Evolutionary conservation across 2,113 vertebrate species (phyloP).

Genomic region (Trichechus manatus): DNA sequence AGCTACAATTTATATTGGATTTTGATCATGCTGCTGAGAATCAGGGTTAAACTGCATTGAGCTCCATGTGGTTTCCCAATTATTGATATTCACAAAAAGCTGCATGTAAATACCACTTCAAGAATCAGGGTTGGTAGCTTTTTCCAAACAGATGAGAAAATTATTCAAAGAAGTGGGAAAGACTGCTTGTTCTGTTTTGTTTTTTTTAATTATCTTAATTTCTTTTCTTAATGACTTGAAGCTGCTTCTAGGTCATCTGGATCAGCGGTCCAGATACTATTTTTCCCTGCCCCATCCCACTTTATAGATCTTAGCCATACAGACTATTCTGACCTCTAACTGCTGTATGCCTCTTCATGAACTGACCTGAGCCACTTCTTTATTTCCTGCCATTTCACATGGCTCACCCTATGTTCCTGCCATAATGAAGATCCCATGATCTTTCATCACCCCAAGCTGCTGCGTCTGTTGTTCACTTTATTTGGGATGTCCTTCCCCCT

Average conservation of each 20-base stretch:
- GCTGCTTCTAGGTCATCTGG: neutral
- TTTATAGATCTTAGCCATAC: neutral
- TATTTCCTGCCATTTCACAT: slow-evolving; percentile 8
- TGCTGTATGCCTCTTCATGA: neutral
- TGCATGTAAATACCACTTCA: neutral
- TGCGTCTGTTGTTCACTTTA: neutral
- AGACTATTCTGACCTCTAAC: neutral
- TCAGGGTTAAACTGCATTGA: neutral
- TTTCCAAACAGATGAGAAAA: neutral
- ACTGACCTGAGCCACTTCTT: neutral
- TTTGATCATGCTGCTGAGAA: neutral
- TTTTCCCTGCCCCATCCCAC: neutral
- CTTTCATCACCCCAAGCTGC: neutral
- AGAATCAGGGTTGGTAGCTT: neutral
- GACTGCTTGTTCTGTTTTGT: neutral
- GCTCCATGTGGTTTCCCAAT: neutral
- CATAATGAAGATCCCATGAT: slow-evolving; percentile 17
- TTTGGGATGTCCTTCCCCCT: neutral
- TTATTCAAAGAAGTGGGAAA: neutral
- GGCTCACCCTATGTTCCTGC: neutral
- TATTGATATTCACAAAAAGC: neutral
- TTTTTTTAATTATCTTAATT: neutral
- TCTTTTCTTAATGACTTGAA: neutral
- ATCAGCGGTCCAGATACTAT: neutral
- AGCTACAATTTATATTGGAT: neutral